These are phyloP conservation scores for Sinella curviseta DNA, from an alignment of 1,140 invertebrate species.

Conservation along the genomic window DNA sequence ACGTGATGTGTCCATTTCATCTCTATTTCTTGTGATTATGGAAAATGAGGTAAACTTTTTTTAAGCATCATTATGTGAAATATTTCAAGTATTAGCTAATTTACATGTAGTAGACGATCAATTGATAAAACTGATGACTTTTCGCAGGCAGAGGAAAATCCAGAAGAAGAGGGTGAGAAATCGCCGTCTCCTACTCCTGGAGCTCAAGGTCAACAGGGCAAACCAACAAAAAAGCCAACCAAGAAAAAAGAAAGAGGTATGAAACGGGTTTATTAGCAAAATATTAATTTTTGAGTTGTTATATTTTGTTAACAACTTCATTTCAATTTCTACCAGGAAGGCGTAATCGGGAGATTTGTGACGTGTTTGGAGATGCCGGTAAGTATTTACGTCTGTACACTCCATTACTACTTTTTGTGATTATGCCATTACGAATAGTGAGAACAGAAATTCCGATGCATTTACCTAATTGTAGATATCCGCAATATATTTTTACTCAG, in stretches of 20 bases:
- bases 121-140: not conserved
- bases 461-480: too few species aligned
- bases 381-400: too few species aligned
- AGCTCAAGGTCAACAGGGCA: not conserved
- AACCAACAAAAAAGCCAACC: not conserved
- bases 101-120: not conserved
- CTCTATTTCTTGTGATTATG: too few species aligned
- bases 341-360: conserved; percentile 45
- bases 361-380: conserved; percentile 45
- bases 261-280: not conserved
- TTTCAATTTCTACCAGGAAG: conserved; percentile 33
- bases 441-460: too few species aligned
- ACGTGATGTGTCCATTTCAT: too few species aligned
- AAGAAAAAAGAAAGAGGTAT: conserved; percentile 13
- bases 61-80: not conserved
- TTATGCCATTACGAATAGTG: too few species aligned
- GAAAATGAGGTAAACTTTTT: conserved; percentile 10
- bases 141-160: not conserved
- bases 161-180: not conserved
- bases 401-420: too few species aligned
- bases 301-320: not conserved
- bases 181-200: not conserved
- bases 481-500: too few species aligned
- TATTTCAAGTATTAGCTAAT: not conserved
- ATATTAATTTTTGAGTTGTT: not conserved